Base-by-base conservation (phyloP, 2,888 invertebrate genomes). In the Lasioglossum malachurum region DNA sequence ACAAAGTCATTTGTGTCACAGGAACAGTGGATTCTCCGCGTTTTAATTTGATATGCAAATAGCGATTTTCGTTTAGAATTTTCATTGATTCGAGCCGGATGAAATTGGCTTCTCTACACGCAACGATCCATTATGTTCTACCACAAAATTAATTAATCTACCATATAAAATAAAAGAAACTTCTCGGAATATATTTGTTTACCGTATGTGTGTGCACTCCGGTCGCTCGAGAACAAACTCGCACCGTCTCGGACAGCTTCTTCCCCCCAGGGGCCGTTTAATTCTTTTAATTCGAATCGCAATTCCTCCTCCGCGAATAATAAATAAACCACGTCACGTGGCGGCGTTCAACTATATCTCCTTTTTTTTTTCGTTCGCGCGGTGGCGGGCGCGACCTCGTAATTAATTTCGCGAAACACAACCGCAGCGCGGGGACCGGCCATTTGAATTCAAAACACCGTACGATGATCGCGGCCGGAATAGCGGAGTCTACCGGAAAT, bases 361-460 rank as follows among this genome's bases (percentile, higher is more conserved):
- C 31, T 31, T 82, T 82, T 77, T 76, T 74, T 60, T 80, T 81
- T 35, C 87, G 75, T 72, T 31, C 31, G 57, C 46, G n/a, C 79
- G 73, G 10, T 35, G 74, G 64, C 31, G 8, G 7, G 35, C 64
- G 64, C 78, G 41, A 86, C 85, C 83, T 88, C 85, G 86, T 90
- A 89, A 90, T 87, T 88, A 89, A 90, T 88, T 90, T 88, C 77
- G 80, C 69, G 46, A 78, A 0, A 78, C 83, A 78, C 76, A 53
- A 38, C 67, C 67, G 23, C 35, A 31, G 4, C 27, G 57, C 74
- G 67, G 38, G 19, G 71, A 44, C 49, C 69, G 75, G 64, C 60
- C 57, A 74, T 75, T 89, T 77, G 38, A 72, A 85, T 75, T 74
- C 80, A 19, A 67, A 83, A 83, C 80, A 60, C 73, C 35, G 46